Evolutionary conservation across 2,888 invertebrate species (phyloP), one percentile per base, ranked within the genome.

Genomic region (Ormyrus thymus): DNA sequence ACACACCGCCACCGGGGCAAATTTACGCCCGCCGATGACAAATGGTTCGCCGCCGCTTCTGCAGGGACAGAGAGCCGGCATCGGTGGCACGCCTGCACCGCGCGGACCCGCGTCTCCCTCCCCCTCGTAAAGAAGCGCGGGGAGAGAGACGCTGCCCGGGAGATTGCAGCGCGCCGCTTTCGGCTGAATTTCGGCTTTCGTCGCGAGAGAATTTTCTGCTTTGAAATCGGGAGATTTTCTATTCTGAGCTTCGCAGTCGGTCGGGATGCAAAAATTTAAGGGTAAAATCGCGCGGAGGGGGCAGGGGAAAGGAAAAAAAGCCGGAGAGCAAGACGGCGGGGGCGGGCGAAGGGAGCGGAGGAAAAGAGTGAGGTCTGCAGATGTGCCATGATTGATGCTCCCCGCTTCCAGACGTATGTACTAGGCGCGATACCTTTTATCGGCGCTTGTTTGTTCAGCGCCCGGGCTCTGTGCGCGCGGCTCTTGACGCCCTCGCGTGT

Each of bases 321-420:
- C 50, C 56, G 72, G 68, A 72, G 78, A 71, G 81, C 78, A 59
- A 82, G 53, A 58, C 50, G 51, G 68, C 43, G 58, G 58, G 45
- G 51, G 9, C 15, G 48, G 13, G 13, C 65, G 29, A 51, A n/a
- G 61, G 46, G 59, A 58, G 45, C 58, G 51, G 59, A 71, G 51
- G 82, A 83, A 83, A 84, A 83, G 80, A 82, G 83, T 81, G 81
- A 85, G 85, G 85, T 84, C 83, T 88, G 87, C 90, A 90, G 89
- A 89, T 90, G 90, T 86, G 87, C 84, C 87, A 86, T 90, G 90
- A 90, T 89, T 90, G 89, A 90, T 90, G 89, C 86, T 90, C 88
- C 88, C 86, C 85, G 87, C 89, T 89, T 89, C 89, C 89, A 89
- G 89, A 89, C 89, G 89, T 87, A 89, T 90, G 89, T 87, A 86